Base-by-base conservation (phyloP, 2,888 invertebrate species). In the Cordilura impudica region DNA sequence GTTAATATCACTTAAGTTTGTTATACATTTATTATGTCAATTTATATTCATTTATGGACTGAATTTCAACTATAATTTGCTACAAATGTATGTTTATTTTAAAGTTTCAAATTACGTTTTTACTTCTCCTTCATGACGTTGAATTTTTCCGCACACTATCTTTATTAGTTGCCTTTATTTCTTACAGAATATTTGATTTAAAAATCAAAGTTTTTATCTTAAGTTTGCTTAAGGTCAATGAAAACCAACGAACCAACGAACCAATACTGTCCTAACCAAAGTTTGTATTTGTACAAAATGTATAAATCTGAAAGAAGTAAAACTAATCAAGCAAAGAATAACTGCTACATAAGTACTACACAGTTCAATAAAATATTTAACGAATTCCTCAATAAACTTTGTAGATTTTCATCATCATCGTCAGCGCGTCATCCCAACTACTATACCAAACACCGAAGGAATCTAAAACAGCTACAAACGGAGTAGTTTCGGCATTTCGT, bases 311-410 rank as follows among this genome's bases (percentile, higher is more conserved):
- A 49, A 54, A 56, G 19, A 43, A 31, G 61, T 63, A 74, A 43
- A 66, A 69, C 61, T 69, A 69, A 75, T 75, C 75, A 75, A 39
- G 16, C 61, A 69, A 14, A 69, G 14, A 53, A 53, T 61, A 39
- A 39, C n/a, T 39, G n/a, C 35, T 39, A 69, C 53, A 56, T 54
- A 21, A 49, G 26, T 39, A 21, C 26, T 39, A 69, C 69, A 63
- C 69, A 75, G n/a, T n/a, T 75, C 67, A 49, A 75, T 63, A 69
- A 61, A 61, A 69, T 39, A 69, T 75, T 69, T 74, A 69, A 63
- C 35, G 39, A 54, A 23, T 54, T 69, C 69, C 47, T 69, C 61
- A 56, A n/a, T n/a, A n/a, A n/a, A n/a, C n/a, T 39, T 39, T 69
- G 35, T 35, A n/a, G n/a, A n/a, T 51, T 35, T n/a, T 23, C 23